A percentile compares a stretch with the other conserved stretches of the same genome.
phyloP scores from a whole-genome alignment of 1,140 invertebrate species.

The Tetraneura akinire region DNA sequence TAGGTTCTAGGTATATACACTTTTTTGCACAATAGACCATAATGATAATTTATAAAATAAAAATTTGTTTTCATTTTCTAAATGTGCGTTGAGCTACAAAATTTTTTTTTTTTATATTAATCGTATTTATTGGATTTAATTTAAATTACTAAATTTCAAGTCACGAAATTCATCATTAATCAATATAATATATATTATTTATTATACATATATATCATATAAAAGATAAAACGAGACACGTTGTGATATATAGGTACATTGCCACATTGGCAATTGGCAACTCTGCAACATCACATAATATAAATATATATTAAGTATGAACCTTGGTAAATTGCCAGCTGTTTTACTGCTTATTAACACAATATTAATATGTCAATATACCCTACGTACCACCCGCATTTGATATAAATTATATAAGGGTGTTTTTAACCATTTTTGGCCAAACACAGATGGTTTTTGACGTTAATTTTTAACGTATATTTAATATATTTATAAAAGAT shows the following conservation, averaged over 20 bases:
- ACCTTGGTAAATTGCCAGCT: constrained; percentile 9
- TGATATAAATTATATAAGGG: constrained; percentile 24
- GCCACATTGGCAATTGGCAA: background rate
- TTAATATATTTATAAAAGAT: background rate
- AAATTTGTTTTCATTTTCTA: too few species aligned
- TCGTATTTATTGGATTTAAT: too few species aligned
- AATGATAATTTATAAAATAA: too few species aligned
- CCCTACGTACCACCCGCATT: constrained; percentile 3
- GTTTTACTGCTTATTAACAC: background rate
- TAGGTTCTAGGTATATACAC: too few species aligned
- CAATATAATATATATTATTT: too few species aligned
- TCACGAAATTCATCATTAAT: too few species aligned
- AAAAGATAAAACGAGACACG: background rate
- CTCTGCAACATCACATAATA: background rate
- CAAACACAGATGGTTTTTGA: background rate
- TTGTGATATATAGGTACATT: background rate
- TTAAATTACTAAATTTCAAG: too few species aligned
- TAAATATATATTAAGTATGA: background rate
- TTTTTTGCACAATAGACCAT: too few species aligned
- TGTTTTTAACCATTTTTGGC: constrained; percentile 22
- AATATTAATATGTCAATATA: constrained; percentile 26
- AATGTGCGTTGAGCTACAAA: too few species aligned
- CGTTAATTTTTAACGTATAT: background rate
- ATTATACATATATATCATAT: background rate
- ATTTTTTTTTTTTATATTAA: too few species aligned